Base-by-base conservation (phyloP, 2,797 vertebrate species). In the Hephaestus fuliginosus region DNA sequence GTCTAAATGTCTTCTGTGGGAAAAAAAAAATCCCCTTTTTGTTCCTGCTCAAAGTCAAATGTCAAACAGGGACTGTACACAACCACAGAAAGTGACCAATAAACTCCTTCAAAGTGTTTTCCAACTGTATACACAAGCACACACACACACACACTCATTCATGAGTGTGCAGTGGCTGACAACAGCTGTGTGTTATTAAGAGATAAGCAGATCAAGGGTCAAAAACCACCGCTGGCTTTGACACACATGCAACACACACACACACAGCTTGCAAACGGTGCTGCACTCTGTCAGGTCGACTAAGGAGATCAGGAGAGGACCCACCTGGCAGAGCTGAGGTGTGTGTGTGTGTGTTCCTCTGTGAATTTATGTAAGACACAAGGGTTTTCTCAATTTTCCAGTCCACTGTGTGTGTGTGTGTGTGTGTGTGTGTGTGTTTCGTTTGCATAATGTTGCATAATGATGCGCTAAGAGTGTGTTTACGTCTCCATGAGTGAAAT, bases 361-460 rank as follows among this genome's bases (percentile, higher is more conserved):
- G n/a, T 70, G 61, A 74, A 51, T 84, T 63, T 74, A 63, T 75
- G 30, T 57, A 71, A 61, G 30, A 82, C 57, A 55, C 69, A 55
- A 62, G 44, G 15, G 56, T 63, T 74, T 74, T 57, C 69, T 76
- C n/a, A 41, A n/a, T 49, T 33, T 77, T 60, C 22, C 33, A 56
- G 53, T 49, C 64, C 28, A 13, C 13, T 17, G 49, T 60, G 18
- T 48, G 41, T 71, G n/a, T 61, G 62, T 56, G 28, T 43, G 20
- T 30, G 36, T 36, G 25, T 56, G 51, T 64, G 30, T 44, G 41
- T 28, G 48, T 49, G 44, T 55, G 15, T 43, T 44, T 62, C 60
- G 53, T 72, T 56, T 74, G 70, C 70, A 74, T 74, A 69, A 76
- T 70, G 76, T 53, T 81, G 83, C 55, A 83, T 88, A 82, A 86